Percentiles rank a stretch among this genome's conserved stretches.
Evolutionary conservation across 2,888 invertebrate species (phyloP).

Genomic region (Harpalus rufipes): DNA sequence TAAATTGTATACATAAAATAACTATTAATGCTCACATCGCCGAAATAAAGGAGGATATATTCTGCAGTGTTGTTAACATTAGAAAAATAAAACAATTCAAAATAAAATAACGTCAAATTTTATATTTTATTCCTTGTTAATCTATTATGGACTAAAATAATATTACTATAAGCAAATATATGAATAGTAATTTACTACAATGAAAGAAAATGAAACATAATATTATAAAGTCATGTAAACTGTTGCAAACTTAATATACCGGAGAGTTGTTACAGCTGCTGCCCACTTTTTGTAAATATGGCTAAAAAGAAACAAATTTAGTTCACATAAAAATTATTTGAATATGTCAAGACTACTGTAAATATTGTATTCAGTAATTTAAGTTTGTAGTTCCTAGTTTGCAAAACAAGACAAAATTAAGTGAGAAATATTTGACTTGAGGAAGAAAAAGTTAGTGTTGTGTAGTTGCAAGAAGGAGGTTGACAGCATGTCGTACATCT

Average conservation of each 20-base stretch:
- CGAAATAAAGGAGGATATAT: background rate
- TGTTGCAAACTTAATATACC: background rate
- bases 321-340: conserved; percentile 26
- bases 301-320: conserved; percentile 40
- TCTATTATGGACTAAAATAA: background rate
- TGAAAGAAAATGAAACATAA: no score
- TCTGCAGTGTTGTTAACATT: background rate
- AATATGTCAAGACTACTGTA: conserved; percentile 18
- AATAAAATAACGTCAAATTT: background rate
- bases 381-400: background rate
- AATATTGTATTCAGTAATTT: conserved; percentile 4
- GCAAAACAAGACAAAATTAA: background rate
- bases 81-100: background rate
- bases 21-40: no score
- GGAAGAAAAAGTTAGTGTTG: conserved; percentile 43
- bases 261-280: conserved; percentile 44
- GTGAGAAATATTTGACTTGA: conserved; percentile 5
- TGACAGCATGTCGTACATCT: conserved; percentile 64
- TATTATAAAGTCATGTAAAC: background rate
- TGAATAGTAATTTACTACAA: no score
- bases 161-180: no score
- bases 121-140: background rate
- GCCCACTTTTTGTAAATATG: conserved; percentile 50
- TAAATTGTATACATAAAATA: no score
- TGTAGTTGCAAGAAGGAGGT: conserved; percentile 41